Evolutionary conservation across 2,888 invertebrate genomes (phyloP), one percentile per base, ranked within the genome.

Genomic region (Brenthis hecate): DNA sequence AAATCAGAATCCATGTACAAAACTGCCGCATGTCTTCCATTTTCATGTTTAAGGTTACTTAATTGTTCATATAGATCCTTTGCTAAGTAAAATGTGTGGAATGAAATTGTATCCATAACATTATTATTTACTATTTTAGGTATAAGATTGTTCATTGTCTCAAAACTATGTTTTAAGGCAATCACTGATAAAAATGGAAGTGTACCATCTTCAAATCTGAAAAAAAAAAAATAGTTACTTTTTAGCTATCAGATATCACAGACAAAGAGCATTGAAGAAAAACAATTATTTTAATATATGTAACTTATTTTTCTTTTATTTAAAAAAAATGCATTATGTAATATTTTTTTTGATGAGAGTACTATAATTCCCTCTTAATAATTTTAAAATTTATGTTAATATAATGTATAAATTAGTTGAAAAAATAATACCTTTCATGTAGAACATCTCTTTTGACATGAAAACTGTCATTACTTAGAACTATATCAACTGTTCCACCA

Each of bases 141-240:
- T 78, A 95, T 93, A 16, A 60, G 50, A 60, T 28, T 50, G 16
- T 50, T 28, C n/a, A 60, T 81, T 6, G 95, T 94, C 68, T 96
- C 95, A 83, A 99, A 96, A 63, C 98, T 98, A 87, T 97, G 96
- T 73, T 95, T 94, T 6, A 99, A 83, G 1, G 97, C 94, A 60
- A 96, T 88, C 72, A 99, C 97, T 28, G 97, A 96, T 56, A 99
- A 90, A 86, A 97, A 99, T 16, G 98, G 94, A 16, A 97, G 78
- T 0, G 99, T 98, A 4, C 99, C 99, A 92, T 99, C 99, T 93
- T 99, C 99, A 89, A 98, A 98, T 76, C 97, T 97, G 86, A 87
- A 91, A 68, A 75, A 47, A 28, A 28, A 28, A 19, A 1, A 4
- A 4, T 28, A 28, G 28, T 28, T 28, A 28, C 28, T 28, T 28